Conservation (phyloP, 2,888 invertebrate species). For the Agrochola lota region DNA sequence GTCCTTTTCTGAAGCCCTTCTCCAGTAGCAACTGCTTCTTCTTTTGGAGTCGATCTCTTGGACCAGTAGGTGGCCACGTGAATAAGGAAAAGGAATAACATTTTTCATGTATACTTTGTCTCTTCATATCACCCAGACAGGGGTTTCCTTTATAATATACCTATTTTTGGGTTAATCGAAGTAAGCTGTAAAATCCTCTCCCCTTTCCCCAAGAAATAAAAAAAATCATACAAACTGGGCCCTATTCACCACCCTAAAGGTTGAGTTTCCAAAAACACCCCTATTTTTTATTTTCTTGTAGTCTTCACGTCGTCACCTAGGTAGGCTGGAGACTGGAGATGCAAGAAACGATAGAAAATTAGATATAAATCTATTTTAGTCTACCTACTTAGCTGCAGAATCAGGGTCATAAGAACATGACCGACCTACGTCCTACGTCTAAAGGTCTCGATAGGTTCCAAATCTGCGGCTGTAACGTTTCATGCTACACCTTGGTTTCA, state of each 20-base stretch:
- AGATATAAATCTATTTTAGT: constrained; percentile 28
- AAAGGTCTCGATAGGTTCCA: not conserved
- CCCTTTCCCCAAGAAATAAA: not conserved
- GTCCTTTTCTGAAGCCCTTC: not conserved
- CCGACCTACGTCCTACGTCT: not conserved
- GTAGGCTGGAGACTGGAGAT: not conserved
- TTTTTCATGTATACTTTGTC: not conserved
- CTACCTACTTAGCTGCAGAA: not conserved
- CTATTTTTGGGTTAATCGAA: not conserved
- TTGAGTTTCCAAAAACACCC: not conserved
- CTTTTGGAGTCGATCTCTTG: not conserved
- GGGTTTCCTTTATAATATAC: not conserved
- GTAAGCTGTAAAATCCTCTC: not conserved
- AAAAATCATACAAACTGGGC: too few species aligned
- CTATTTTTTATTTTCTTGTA: not conserved
- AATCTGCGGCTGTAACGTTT: not conserved
- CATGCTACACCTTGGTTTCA: too few species aligned
- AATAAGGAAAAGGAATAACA: not conserved
- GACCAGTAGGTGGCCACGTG: not conserved
- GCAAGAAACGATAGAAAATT: constrained; percentile 4
- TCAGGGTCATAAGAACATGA: not conserved
- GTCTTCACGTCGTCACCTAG: not conserved
- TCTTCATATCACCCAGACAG: not conserved
- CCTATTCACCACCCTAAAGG: not conserved
- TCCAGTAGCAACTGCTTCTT: not conserved